phyloP scores from a whole-genome alignment of 64 coral and sea anemone species.

The Montipora foliosa region DNA sequence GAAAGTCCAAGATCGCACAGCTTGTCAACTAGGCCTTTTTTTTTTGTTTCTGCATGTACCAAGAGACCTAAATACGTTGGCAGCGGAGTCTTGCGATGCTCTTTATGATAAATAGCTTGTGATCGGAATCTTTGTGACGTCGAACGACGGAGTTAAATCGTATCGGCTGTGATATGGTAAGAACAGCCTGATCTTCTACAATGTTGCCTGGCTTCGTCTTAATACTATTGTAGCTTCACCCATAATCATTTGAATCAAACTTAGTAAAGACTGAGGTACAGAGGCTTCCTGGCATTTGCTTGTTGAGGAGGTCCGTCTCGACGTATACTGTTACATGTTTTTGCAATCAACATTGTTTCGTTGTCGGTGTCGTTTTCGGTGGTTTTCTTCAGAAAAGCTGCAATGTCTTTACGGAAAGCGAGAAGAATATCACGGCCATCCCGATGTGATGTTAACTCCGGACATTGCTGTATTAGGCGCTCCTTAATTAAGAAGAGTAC shows the following conservation, averaged over 20 bases:
- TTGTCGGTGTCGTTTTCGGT: background rate
- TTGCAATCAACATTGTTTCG: background rate
- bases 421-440: background rate
- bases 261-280: background rate
- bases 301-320: background rate
- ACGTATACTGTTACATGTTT: background rate
- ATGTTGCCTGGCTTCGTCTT: no score
- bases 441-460: background rate
- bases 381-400: background rate
- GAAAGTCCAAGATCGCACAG: constrained; percentile 25
- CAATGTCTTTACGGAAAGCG: background rate
- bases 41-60: background rate
- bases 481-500: background rate
- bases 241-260: background rate
- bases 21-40: background rate
- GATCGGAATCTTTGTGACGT: background rate
- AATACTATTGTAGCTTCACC: no score
- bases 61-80: background rate
- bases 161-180: constrained; percentile 10
- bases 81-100: background rate
- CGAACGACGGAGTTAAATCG: background rate
- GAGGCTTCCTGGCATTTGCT: background rate
- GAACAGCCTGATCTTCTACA: background rate
- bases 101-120: no score
- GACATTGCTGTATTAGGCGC: constrained; percentile 5